These are phyloP conservation scores for Petaurus breviceps DNA, from an alignment of 2,113 vertebrate species.

Conservation along the genomic window DNA sequence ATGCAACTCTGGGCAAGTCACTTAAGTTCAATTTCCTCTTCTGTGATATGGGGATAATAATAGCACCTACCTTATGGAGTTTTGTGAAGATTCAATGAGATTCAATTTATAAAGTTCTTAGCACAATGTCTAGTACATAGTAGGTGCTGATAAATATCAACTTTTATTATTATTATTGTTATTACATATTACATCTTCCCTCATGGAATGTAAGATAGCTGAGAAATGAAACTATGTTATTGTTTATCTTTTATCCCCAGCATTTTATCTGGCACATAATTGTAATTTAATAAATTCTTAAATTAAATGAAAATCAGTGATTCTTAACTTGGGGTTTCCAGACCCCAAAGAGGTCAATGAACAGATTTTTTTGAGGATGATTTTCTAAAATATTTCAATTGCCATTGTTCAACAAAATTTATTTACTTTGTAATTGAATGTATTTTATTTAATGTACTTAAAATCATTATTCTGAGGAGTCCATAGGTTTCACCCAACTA, in stretches of 20 bases:
- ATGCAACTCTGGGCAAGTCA: background rate
- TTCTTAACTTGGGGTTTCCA: background rate
- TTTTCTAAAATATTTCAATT: too few relatives aligned
- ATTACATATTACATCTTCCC: background rate
- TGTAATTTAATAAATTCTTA: background rate
- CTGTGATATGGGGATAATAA: background rate
- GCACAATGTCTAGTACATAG: background rate
- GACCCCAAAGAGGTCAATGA: background rate
- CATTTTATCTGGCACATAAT: background rate
- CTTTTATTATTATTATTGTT: background rate
- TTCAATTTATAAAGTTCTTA: background rate
- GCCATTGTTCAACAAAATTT: too few relatives aligned
- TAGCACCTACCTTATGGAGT: background rate
- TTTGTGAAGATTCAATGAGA: background rate
- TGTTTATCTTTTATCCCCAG: background rate
- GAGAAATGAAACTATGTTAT: background rate
- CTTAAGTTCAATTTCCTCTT: background rate
- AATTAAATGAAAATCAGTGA: background rate
- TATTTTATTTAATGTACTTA: background rate
- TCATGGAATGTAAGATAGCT: background rate
- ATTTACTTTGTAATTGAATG: background rate
- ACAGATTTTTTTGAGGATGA: too few relatives aligned
- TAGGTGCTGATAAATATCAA: background rate
- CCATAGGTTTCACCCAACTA: background rate
- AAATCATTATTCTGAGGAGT: background rate